Evolutionary conservation across 2,113 vertebrate species (phyloP), one percentile per base, ranked within the genome.

Genomic region (Ailurus styani): DNA sequence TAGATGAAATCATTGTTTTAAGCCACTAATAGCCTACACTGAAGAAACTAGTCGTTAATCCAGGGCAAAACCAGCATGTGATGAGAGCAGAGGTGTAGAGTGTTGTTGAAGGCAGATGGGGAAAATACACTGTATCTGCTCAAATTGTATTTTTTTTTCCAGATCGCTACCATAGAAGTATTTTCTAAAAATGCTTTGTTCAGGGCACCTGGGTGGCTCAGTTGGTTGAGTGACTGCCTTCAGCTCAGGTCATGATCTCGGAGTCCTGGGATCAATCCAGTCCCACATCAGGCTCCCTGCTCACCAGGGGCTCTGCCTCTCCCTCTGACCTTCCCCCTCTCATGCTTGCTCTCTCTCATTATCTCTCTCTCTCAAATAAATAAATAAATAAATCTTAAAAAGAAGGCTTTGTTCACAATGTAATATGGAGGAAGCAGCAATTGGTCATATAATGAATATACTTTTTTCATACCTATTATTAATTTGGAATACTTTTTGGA

Each of bases 51-150:
- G 12, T 15, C 14, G 7, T 66, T 47, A 82, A 4, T 42, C 17
- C 18, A 21, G n/a, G 27, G 27, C n/a, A 40, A 34, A 8, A 3
- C 6, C 17, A 8, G 34, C 31, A 7, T 3, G 0, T 60, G 10
- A 5, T 60, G 18, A 66, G 14, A 62, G 3, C 2, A 9, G 7
- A 14, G n/a, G 0, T 2, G 0, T 3, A 8, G 2, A 13, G 21
- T 18, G 40, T 7, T 62, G 50, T 60, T 11, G 9, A 45, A 73
- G 21, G 3, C 23, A 7, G 27, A 83, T 62, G 20, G 20, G 23
- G 34, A 13, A 87, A 78, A 31, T 17, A 37, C 7, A 14, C 20
- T 45, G 13, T n/a, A 21, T 66, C 60, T 64, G 34, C 64, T 81
- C n/a, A 57, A 42, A 20, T 27, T 64, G 4, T 68, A n/a, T 78